Percentiles rank a stretch among this genome's conserved stretches.
Conservation (phyloP, 2,888 invertebrate species). For the Ophioninae sp. region DNA sequence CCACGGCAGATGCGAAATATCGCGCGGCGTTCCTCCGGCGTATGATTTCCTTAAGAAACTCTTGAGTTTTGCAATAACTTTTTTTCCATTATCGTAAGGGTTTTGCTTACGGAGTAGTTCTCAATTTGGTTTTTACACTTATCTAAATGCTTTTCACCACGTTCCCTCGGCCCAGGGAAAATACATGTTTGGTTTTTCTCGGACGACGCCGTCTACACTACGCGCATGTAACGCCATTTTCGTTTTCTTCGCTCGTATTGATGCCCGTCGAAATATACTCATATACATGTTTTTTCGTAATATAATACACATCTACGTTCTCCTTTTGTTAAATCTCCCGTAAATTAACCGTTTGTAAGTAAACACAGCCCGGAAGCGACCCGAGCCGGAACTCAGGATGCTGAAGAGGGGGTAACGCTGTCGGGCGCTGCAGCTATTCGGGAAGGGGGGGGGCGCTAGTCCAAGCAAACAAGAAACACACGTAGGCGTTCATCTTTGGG, state of each 20-base stretch:
- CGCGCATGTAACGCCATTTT: neutral
- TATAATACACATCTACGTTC: constrained; percentile 17
- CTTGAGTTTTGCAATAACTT: neutral
- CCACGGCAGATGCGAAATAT: too few species aligned
- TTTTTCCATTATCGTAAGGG: neutral
- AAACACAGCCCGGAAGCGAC: too few species aligned
- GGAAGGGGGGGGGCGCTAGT: neutral
- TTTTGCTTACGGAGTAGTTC: neutral
- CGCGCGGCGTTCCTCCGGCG: neutral
- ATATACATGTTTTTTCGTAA: constrained; percentile 53
- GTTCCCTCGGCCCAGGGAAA: constrained; percentile 28
- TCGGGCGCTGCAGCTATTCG: too few species aligned
- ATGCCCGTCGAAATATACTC: constrained; percentile 24
- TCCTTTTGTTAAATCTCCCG: neutral
- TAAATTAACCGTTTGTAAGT: neutral
- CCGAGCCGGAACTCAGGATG: neutral
- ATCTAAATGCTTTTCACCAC: neutral
- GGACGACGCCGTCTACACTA: constrained; percentile 10
- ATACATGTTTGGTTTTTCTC: constrained; percentile 15
- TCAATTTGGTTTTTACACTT: neutral
- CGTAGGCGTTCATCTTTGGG: too few species aligned
- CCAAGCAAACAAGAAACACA: neutral
- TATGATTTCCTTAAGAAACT: neutral
- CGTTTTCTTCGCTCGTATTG: neutral
- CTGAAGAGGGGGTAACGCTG: too few species aligned